Evolutionary conservation across 2,888 invertebrate species (phyloP), one percentile per base, ranked within the genome.

Genomic region (Prenolepis imparis): DNA sequence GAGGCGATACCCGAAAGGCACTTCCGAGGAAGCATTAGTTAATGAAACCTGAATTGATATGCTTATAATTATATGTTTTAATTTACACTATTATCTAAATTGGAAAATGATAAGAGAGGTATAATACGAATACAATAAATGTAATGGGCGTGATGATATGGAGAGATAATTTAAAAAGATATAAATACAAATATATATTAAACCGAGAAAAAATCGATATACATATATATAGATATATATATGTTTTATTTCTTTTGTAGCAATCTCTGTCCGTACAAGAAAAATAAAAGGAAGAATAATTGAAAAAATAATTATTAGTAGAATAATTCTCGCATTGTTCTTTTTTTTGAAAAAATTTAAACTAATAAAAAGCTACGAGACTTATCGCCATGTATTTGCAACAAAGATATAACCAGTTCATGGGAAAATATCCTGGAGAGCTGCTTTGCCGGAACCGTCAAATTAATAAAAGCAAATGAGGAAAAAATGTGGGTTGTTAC

Each of bases 401-500:
- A 12, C 21, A n/a, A 21, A 6, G 44, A 61, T 61, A 48, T 70
- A 72, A 78, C 32, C 18, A 44, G 78, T 59, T 78, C 72, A 21
- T 44, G 32, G 72, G 57, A 72, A 78, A 59, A 72, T 44, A 44
- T 78, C 36, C 70, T 32, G 70, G 21, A 8, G 70, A 44, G 41
- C 32, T 9, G 70, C 70, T 59, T 68, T 59, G 18, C 44, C 70
- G 70, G 70, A 59, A 70, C 21, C 12, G 44, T 59, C 59, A 72
- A 39, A 70, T 78, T 78, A 78, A 72, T 72, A 32, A 70, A 41
- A 70, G 44, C 21, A 24, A 24, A 59, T 36, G 21, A 44, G 59
- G 57, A 44, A 72, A 77, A 78, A 78, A n/a, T 57, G 57, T 44
- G 59, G 18, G 44, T 64, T 36, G 59, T 72, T 78, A 78, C 72